A percentile compares a stretch with the other conserved stretches of the same genome.
These are phyloP conservation scores for Poeciliopsis presidionis DNA, from an alignment of 2,797 vertebrate species.

Conservation along the genomic window DNA sequence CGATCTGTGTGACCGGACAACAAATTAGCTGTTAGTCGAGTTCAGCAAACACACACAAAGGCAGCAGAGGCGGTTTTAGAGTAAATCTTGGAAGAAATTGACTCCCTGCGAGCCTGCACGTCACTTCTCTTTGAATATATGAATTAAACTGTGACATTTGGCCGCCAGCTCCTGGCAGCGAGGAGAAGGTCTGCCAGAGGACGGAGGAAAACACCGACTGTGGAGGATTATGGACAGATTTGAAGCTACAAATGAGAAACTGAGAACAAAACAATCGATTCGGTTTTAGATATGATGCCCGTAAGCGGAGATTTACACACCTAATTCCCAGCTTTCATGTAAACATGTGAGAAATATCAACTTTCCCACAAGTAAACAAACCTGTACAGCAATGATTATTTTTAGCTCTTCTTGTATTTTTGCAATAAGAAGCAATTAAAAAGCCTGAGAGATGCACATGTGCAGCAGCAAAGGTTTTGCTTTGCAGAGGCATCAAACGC, in stretches of 20 bases:
- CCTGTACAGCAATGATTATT: not conserved
- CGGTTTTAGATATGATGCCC: not conserved
- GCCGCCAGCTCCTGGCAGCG: slow-evolving; percentile 24
- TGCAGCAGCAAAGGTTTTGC: not conserved
- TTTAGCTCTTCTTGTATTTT: not conserved
- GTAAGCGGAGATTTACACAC: slow-evolving; percentile 14
- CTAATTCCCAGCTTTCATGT: not conserved
- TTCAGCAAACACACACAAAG: slow-evolving; percentile 26
- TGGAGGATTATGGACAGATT: not conserved
- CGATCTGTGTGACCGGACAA: slow-evolving; percentile 31
- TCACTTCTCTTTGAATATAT: slow-evolving; percentile 26
- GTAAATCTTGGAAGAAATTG: slow-evolving; percentile 32
- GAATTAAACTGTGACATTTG: slow-evolving; percentile 25
- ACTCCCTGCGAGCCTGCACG: slow-evolving; percentile 5
- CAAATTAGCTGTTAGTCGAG: not conserved
- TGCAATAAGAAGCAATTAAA: not conserved
- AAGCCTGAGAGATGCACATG: not conserved
- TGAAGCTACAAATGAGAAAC: not conserved
- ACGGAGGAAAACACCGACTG: slow-evolving; percentile 1
- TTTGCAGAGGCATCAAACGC: too few species aligned
- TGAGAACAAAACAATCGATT: not conserved
- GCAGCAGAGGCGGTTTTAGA: slow-evolving; percentile 3
- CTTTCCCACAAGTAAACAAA: not conserved
- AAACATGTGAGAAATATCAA: not conserved
- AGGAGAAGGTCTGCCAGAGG: slow-evolving; percentile 17